Conservation (phyloP, 2,113 vertebrate genomes). For the Nicator chloris region DNA sequence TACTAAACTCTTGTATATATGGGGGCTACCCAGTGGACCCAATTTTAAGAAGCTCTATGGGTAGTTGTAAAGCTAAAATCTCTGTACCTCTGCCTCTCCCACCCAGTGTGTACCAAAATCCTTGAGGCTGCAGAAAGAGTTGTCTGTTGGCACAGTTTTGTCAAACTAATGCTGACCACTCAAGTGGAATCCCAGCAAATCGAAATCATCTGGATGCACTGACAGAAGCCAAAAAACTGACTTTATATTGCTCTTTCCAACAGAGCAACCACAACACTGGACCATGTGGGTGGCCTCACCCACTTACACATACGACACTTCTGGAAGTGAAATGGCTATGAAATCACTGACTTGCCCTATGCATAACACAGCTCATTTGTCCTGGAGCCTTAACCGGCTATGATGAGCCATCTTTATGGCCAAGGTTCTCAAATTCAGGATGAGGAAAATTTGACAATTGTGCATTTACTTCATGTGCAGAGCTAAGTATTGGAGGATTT, state of each 20-base stretch:
- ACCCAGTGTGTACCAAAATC: background rate
- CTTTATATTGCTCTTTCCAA: constrained; percentile 62
- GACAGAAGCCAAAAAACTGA: constrained; percentile 52
- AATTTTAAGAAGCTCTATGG: background rate
- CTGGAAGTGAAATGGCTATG: constrained; percentile 17
- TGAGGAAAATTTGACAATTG: constrained; percentile 12
- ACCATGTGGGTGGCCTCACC: constrained; percentile 65
- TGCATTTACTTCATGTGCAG: background rate
- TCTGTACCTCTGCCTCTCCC: constrained; percentile 10
- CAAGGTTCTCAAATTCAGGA: constrained; percentile 2
- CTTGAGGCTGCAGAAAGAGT: constrained; percentile 1
- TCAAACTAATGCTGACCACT: constrained; percentile 65
- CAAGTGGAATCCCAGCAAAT: constrained; percentile 66
- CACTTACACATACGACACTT: background rate
- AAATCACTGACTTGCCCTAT: constrained; percentile 32
- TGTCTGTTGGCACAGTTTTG: constrained; percentile 53
- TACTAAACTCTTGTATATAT: constrained; percentile 3
- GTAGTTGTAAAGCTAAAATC: background rate
- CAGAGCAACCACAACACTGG: constrained; percentile 66
- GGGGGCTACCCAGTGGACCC: background rate
- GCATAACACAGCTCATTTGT: constrained; percentile 32
- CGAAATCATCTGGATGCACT: constrained; percentile 70
- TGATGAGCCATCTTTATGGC: background rate
- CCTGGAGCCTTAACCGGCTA: background rate
- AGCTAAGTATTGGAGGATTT: background rate